phyloP scores from a whole-genome alignment of 2,113 vertebrate species.

The Nipponia nippon region DNA sequence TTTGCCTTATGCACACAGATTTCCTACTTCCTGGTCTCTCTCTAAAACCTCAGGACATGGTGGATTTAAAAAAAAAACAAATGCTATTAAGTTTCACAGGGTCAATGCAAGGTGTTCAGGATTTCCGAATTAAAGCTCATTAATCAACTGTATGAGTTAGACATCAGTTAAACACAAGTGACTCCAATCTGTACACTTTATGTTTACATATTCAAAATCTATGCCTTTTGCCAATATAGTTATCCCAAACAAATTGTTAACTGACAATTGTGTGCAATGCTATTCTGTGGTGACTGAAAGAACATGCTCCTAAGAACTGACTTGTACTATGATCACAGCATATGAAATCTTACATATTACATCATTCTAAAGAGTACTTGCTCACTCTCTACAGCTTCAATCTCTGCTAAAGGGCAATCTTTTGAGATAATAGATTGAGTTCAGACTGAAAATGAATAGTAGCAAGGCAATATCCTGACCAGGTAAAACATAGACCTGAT shows the following conservation, averaged over 20 bases:
- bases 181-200: neutral
- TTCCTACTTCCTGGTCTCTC: neutral
- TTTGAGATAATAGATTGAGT: neutral
- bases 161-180: neutral
- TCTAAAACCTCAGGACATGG: neutral
- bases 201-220: neutral
- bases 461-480: neutral
- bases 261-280: fast-evolving
- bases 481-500: neutral
- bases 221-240: neutral
- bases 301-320: neutral
- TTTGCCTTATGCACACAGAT: neutral
- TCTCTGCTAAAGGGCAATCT: neutral
- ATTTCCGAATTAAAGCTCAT: neutral
- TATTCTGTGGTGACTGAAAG: neutral
- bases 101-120: neutral
- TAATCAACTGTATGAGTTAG: neutral
- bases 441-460: neutral
- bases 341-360: neutral
- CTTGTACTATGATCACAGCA: neutral
- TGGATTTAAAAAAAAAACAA: neutral
- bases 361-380: neutral
- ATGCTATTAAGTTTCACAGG: neutral
- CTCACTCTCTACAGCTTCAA: neutral
- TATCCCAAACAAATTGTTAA: neutral